Base-by-base conservation (phyloP, 2,113 vertebrate species). In the Mola mola region DNA sequence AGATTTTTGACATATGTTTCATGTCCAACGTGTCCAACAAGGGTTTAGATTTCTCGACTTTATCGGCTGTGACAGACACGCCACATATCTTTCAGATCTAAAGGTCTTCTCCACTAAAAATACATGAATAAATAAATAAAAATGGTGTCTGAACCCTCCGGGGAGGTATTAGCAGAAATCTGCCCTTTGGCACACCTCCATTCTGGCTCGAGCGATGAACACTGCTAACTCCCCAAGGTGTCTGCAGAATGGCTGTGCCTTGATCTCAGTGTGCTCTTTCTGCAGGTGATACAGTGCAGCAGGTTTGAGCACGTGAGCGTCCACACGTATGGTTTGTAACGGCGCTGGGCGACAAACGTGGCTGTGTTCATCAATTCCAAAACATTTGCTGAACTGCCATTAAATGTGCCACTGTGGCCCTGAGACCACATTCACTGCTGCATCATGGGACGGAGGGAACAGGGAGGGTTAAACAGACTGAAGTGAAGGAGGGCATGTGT, bases 221-320 rank as follows among this genome's bases (percentile, higher is more conserved):
- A 49, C 43, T 15, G 37, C 42, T 64, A 64, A 75, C 71, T 52
- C 36, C 51, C 34, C 44, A 43, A 52, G 62, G 68, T 66, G 68
- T 78, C 80, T 67, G 47, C 51, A 65, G 53, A 73, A 85, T 61
- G 59, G 67, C 84, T 81, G 66, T 59, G 63, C 63, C 75, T 46
- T 82, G 73, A 78, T 75, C 31, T 72, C 49, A 52, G 31, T 70
- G 72, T 43, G 53, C 49, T 76, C 28, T 21, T n/a, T 72, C 58
- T 56, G 46, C 58, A 44, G 33, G 41, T 24, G 38, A 53, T 61
- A 52, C 62, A 66, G 15, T 37, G 47, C 41, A 46, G n/a, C n/a
- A n/a, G n/a, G n/a, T n/a, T n/a, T 51, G 56, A 42, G 31, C 38
- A 12, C 64, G 25, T 49, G 31, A 49, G 52, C 34, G 44, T 36